Base-by-base conservation (phyloP, 1,140 invertebrate genomes). In the Papilio polytes region DNA sequence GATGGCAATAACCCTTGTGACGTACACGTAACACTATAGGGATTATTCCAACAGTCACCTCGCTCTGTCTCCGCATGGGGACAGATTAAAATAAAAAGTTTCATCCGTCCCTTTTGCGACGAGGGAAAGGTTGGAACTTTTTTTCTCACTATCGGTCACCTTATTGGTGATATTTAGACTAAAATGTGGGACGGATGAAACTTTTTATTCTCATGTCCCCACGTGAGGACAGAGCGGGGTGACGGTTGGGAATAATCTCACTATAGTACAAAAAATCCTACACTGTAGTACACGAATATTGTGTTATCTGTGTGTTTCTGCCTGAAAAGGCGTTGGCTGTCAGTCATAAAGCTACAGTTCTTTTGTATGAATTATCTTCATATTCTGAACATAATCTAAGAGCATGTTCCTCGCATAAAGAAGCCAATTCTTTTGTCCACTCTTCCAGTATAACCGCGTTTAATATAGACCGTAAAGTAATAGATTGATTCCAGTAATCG, bases 361-460 rank as follows among this genome's bases (percentile, higher is more conserved):
- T 84, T 22, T 94, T 87, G 48, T 90, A 92, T 1, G 85, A 86
- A 18, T 93, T 89, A 74, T 94, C 91, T 79, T 93, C 91, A 66
- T 89, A 91, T 10, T 88, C 85, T 0, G 89, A 86, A 1, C 92
- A 86, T 0, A 94, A 77, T 66, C 91, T 87, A 46, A 98, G 96
- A n/a, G 97, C 96, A 87, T 99, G 98, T 94, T 99, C 98, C 94
- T 98, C 98, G 80, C 98, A 97, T 72, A 99, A 96, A 18, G 98
- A 98, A 1, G 98, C 97, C 63, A 99, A 94, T 95, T 99, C 98
- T 94, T 99, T 98, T 0, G 99, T 94, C 97, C 98, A 99, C 92
- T 99, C 98, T 87, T 98, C 98, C 74, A 99, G 94, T 76, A 99
- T 93, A 6, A 99, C 97, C n/a, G 98, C 98, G 94, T 98, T 95